phyloP scores from a whole-genome alignment of 2,888 invertebrate genomes.

The Ophraella communa region DNA sequence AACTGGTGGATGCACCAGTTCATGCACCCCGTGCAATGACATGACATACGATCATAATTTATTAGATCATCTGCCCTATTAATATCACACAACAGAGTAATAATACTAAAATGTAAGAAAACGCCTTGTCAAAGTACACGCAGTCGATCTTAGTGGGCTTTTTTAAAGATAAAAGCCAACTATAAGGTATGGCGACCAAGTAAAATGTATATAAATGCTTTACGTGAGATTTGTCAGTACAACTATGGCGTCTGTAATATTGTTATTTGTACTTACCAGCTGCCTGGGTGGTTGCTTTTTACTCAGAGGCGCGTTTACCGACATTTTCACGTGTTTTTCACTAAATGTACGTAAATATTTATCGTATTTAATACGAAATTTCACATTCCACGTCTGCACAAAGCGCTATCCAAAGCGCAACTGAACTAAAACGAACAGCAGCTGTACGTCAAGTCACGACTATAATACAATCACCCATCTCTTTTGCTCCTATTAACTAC shows the following conservation, averaged over 20 bases:
- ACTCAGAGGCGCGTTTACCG: conserved; percentile 61
- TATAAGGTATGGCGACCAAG: conserved; percentile 50
- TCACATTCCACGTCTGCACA: conserved; percentile 48
- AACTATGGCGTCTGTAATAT: conserved; percentile 65
- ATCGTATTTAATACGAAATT: conserved; percentile 39
- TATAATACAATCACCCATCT: neutral
- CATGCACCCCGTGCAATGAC: conserved; percentile 33
- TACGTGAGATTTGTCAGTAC: conserved; percentile 71
- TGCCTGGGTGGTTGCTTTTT: conserved; percentile 69
- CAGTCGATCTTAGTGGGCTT: conserved; percentile 27
- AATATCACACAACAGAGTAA: conserved; percentile 16
- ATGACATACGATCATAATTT: conserved; percentile 26
- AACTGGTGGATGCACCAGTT: conserved; percentile 16
- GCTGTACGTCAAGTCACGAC: conserved; percentile 30
- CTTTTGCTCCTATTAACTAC: conserved; percentile 5
- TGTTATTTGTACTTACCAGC: conserved; percentile 63
- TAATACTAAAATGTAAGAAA: conserved; percentile 25
- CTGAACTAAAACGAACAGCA: conserved; percentile 49
- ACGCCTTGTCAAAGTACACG: conserved; percentile 16
- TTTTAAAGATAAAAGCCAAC: conserved; percentile 38
- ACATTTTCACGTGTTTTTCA: conserved; percentile 56
- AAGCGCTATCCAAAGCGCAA: conserved; percentile 54
- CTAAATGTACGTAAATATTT: conserved; percentile 49
- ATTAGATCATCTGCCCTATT: conserved; percentile 20
- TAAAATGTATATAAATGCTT: conserved; percentile 48